A percentile compares a stretch with the other conserved stretches of the same genome.
phyloP scores from a whole-genome alignment of 1,140 invertebrate genomes.

The Coptotermes formosanus region DNA sequence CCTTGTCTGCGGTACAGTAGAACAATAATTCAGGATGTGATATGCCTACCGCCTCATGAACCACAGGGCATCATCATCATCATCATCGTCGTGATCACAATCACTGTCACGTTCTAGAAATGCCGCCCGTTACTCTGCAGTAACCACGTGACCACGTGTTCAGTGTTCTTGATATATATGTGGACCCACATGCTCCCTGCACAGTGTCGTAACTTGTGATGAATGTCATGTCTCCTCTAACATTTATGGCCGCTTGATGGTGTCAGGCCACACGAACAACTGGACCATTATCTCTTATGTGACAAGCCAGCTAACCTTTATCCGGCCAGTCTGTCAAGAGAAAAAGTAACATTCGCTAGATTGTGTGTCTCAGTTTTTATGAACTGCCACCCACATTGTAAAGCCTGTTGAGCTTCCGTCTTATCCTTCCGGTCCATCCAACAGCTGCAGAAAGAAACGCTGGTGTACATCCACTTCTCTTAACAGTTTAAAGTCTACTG shows the following conservation, averaged over 20 bases:
- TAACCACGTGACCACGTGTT: background rate
- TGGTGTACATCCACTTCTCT: background rate
- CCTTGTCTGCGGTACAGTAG: too few relatives aligned
- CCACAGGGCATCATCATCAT: too few relatives aligned
- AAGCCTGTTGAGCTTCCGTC: background rate
- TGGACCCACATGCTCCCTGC: background rate
- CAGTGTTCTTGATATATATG: background rate
- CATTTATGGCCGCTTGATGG: background rate
- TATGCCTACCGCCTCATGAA: background rate
- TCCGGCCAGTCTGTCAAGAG: background rate
- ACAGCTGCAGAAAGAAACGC: background rate
- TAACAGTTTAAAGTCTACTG: too few relatives aligned
- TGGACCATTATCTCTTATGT: background rate
- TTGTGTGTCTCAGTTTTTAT: background rate
- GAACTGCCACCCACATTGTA: background rate
- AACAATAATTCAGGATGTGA: background rate
- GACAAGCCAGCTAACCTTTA: background rate
- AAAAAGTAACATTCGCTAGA: background rate
- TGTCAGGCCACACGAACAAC: background rate
- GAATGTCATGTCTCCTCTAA: background rate
- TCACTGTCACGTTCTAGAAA: background rate
- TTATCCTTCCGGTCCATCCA: background rate
- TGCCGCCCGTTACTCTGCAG: background rate
- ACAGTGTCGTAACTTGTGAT: background rate
- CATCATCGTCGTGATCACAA: too few relatives aligned